phyloP scores from a whole-genome alignment of 2,113 vertebrate genomes.

The Phyllostomus discolor region DNA sequence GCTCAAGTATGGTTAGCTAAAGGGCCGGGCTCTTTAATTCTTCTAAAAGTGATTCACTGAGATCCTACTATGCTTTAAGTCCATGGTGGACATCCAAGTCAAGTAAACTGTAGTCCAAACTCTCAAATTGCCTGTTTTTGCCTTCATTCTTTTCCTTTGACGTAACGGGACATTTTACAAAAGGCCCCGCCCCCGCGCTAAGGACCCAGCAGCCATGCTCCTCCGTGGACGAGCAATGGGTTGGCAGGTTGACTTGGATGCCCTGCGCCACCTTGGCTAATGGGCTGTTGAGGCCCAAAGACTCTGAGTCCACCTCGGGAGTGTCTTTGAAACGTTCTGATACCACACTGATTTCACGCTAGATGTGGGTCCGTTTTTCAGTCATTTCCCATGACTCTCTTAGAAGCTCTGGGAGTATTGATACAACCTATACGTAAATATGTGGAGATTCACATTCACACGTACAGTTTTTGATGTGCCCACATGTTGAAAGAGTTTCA shows the following conservation, averaged over 20 bases:
- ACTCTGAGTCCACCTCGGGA: neutral
- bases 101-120: neutral
- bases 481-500: neutral
- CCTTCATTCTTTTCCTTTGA: neutral
- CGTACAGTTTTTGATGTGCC: neutral
- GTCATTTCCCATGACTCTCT: neutral
- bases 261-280: neutral
- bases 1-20: neutral
- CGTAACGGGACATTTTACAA: neutral
- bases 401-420: neutral
- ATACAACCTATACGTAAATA: neutral
- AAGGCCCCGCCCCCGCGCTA: neutral
- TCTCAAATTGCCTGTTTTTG: neutral
- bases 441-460: neutral
- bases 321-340: neutral
- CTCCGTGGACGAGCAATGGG: neutral
- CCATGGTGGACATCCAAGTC: neutral
- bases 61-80: neutral
- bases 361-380: neutral
- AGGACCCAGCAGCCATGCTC: neutral
- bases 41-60: neutral
- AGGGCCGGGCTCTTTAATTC: neutral
- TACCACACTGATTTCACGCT: neutral
- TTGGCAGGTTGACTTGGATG: neutral
- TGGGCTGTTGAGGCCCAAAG: neutral